These are phyloP conservation scores for Pseudorhiza aurosa DNA, from an alignment of 30 jellyfish, hydroid and myxozoan species.

Conservation along the genomic window DNA sequence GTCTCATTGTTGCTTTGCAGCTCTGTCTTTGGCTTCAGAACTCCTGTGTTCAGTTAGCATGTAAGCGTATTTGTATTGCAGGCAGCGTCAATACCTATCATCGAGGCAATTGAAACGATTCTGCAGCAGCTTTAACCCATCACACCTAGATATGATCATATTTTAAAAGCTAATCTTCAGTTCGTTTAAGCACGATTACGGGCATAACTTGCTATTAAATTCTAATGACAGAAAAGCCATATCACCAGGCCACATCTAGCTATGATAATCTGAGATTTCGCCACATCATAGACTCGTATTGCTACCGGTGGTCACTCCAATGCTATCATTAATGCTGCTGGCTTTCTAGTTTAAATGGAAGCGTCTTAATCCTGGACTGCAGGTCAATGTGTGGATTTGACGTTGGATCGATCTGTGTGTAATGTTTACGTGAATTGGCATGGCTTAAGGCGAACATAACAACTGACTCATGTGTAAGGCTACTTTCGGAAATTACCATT, in stretches of 20 bases:
- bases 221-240: neutral
- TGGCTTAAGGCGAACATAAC: neutral
- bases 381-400: constrained; percentile 8
- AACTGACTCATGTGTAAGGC: neutral
- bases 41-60: too few species aligned
- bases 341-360: neutral
- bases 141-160: too few species aligned
- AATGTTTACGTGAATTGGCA: neutral
- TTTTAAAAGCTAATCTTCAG: too few species aligned
- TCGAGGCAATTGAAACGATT: too few species aligned
- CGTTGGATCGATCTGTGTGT: neutral
- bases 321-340: constrained; percentile 5
- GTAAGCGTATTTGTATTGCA: too few species aligned
- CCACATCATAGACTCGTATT: constrained; percentile 29
- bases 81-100: too few species aligned
- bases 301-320: neutral
- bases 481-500: too few species aligned
- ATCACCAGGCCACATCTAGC: constrained; percentile 8
- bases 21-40: too few species aligned
- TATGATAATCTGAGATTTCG: neutral
- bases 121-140: too few species aligned
- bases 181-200: too few species aligned
- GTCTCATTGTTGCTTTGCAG: too few species aligned
- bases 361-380: constrained; percentile 6
- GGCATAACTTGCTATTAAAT: neutral